Evolutionary conservation across 1,140 invertebrate genomes (phyloP), one percentile per base, ranked within the genome.

Genomic region (Halesus radiatus): DNA sequence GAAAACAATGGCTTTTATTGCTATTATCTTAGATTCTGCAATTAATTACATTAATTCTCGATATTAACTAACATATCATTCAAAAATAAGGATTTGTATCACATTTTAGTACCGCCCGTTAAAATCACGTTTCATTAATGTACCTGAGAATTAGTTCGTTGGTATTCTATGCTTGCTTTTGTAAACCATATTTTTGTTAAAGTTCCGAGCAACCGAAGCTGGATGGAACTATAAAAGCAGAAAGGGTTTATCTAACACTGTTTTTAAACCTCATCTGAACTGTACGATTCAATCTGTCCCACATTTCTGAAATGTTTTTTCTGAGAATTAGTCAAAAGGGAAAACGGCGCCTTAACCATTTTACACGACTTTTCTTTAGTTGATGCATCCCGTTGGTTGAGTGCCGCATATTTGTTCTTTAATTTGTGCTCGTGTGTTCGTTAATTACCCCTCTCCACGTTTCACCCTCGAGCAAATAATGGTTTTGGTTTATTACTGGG

Each of bases 401-500:
- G 54, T 20, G n/a, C 56, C 18, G 56, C 56, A 45, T 45, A 45
- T 45, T 45, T 45, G 37, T 45, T 45, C 8, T 45, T 45, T 45
- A 18, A 60, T 64, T 64, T 64, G 62, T n/a, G 26, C 6, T 7
- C 26, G 26, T n/a, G 32, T 0, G n/a, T 37, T 22, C 22, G 66
- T 70, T 70, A 37, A 70, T 70, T 50, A 70, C 66, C 66, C 66
- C 18, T 18, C 66, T 2, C 37, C 37, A 15, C 62, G 5, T 22
- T 70, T 45, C 66, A n/a, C 45, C 22, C 37, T 45, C 37, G 37
- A 45, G 37, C 37, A 37, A 50, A 16, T n/a, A 50, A 70, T 45
- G 29, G 37, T 70, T 32, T 70, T 70, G 37, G 66, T 70, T 70
- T 70, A 70, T 70, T 70, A 70, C 66, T 70, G 29, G 66, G 66